Percentiles rank a stretch among this genome's conserved stretches.
Evolutionary conservation across 2,113 vertebrate species (phyloP).

Genomic region (Notechis scutatus): DNA sequence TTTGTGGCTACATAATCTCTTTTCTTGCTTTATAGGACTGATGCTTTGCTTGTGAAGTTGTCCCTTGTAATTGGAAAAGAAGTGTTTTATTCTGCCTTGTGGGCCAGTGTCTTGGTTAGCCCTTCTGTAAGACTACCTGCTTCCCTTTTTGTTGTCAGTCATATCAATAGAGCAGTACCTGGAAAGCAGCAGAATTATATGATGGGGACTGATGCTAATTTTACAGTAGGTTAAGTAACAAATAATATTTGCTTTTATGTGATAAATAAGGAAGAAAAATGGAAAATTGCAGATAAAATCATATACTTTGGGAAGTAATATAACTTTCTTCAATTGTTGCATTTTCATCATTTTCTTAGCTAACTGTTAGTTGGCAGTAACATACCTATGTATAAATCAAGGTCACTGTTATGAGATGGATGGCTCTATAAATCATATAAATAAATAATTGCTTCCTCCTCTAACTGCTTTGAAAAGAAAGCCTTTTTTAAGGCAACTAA

Average conservation of each 20-base stretch:
- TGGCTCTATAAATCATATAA: background rate
- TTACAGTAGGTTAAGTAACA: constrained; percentile 75
- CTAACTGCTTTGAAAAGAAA: background rate
- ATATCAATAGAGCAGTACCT: constrained; percentile 78
- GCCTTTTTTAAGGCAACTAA: background rate
- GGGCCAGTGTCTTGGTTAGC: constrained; percentile 85
- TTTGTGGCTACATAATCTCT: background rate
- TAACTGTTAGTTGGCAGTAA: background rate
- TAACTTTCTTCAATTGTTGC: background rate
- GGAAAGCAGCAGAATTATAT: constrained; percentile 81
- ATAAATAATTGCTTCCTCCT: background rate
- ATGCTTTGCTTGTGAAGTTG: constrained; percentile 82
- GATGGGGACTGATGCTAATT: constrained; percentile 81
- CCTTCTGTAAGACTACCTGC: constrained; percentile 85
- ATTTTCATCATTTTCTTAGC: background rate
- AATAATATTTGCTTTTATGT: background rate
- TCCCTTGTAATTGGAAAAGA: constrained; percentile 86
- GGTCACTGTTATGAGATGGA: background rate
- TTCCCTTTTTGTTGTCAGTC: constrained; percentile 86
- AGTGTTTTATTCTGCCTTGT: constrained; percentile 85
- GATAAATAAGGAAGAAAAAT: background rate
- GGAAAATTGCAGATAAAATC: background rate
- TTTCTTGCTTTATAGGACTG: constrained; percentile 72
- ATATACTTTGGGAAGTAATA: background rate
- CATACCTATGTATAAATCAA: background rate